Conservation (phyloP, 2,113 vertebrate genomes). For the Tychaedon coryphoeus region DNA sequence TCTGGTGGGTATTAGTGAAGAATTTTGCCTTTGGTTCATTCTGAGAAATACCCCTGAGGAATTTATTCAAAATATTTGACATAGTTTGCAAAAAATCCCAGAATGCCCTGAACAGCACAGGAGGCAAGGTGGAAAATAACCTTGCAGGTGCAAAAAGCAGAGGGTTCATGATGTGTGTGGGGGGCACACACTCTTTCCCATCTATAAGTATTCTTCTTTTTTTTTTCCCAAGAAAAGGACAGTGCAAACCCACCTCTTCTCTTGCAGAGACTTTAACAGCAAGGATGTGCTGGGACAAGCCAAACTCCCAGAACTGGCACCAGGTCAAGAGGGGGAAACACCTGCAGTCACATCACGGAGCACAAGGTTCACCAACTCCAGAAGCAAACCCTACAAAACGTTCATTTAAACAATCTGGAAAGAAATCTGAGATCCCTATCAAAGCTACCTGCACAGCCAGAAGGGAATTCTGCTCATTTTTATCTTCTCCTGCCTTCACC, state of each 20-base stretch:
- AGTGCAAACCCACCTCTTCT: background rate
- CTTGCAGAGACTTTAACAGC: background rate
- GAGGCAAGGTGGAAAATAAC: background rate
- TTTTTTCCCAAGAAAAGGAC: background rate
- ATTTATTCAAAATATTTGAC: background rate
- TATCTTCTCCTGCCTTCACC: background rate
- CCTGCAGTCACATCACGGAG: accelerated
- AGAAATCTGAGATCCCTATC: background rate
- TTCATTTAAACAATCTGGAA: background rate
- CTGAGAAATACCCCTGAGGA: background rate
- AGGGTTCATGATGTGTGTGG: no score
- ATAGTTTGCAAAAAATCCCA: background rate
- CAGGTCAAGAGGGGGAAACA: background rate
- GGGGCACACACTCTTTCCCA: background rate
- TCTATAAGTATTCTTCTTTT: background rate
- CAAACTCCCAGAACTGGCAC: no score
- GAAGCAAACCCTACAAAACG: background rate
- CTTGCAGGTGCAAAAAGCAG: background rate
- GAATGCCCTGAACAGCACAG: background rate
- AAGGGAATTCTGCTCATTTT: background rate
- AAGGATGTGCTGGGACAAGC: background rate
- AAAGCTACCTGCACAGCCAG: background rate
- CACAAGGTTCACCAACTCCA: background rate
- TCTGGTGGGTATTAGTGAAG: background rate
- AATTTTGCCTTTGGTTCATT: background rate